phyloP scores from a whole-genome alignment of 2,888 invertebrate species.

The Sialis lutaria region DNA sequence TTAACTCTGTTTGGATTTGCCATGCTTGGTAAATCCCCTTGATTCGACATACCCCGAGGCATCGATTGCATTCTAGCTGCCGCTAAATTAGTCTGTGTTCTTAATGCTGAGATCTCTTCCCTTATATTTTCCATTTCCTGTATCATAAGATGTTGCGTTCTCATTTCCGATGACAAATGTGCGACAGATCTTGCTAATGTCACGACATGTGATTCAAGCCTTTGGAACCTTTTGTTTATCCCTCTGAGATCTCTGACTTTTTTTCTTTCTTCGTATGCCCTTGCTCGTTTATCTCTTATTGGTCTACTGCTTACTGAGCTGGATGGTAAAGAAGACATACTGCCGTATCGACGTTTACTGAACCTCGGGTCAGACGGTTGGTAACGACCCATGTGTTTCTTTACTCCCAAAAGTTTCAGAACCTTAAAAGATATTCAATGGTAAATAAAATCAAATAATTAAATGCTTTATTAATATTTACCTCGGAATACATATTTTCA shows the following conservation, averaged over 20 bases:
- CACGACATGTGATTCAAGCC: slow-evolving; percentile 80
- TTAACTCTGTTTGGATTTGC: slow-evolving; percentile 77
- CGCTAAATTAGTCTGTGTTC: slow-evolving; percentile 45
- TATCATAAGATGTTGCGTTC: slow-evolving; percentile 75
- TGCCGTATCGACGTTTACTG: slow-evolving; percentile 48
- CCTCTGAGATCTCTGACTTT: slow-evolving; percentile 58
- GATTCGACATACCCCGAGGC: slow-evolving; percentile 30
- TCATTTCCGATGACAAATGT: slow-evolving; percentile 79
- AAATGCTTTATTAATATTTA: slow-evolving; percentile 17
- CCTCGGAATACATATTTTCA: slow-evolving; percentile 78
- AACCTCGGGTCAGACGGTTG: slow-evolving; percentile 37
- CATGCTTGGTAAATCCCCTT: slow-evolving; percentile 47
- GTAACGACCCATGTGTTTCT: slow-evolving; percentile 27
- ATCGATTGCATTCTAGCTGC: slow-evolving; percentile 48
- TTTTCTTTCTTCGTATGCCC: slow-evolving; percentile 52
- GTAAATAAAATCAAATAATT: neutral
- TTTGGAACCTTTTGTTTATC: slow-evolving; percentile 73
- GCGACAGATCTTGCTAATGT: slow-evolving; percentile 80
- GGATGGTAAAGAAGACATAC: slow-evolving; percentile 68
- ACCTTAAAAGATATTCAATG: slow-evolving; percentile 23
- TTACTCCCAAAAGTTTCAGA: slow-evolving; percentile 40
- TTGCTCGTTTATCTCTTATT: slow-evolving; percentile 48
- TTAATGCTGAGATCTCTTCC: slow-evolving; percentile 59
- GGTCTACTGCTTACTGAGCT: slow-evolving; percentile 68
- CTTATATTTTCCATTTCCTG: slow-evolving; percentile 80